Evolutionary conservation across 64 coral and sea anemone species (phyloP).

Genomic region (Stichodactyla helianthus): DNA sequence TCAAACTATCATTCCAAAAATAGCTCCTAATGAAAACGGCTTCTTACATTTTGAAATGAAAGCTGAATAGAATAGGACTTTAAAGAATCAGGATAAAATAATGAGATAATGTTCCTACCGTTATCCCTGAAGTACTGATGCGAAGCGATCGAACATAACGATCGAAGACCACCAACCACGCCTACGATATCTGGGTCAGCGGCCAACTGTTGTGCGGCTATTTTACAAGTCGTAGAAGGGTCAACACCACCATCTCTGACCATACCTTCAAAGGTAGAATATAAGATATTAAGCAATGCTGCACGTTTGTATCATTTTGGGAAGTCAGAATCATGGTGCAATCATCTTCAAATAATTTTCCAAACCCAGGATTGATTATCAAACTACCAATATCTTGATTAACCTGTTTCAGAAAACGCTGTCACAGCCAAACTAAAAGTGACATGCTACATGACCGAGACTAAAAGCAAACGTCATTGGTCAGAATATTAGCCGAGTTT

Average conservation of each 20-base stretch:
- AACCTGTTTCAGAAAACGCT: no score
- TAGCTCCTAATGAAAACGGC: not conserved
- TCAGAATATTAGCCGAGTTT: no score
- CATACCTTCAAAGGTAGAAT: conserved; percentile 44
- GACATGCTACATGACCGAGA: no score
- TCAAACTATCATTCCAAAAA: not conserved
- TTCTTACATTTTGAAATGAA: no score
- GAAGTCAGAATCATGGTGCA: no score
- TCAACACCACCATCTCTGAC: conserved; percentile 86
- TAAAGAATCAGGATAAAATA: not conserved
- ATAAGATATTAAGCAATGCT: not conserved
- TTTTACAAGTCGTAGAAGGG: conserved; percentile 63
- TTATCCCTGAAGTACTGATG: conserved; percentile 98
- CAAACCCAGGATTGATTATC: no score
- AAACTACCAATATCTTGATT: no score
- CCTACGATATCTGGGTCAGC: conserved; percentile 86
- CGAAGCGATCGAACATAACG: conserved; percentile 86
- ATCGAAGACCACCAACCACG: conserved; percentile 86
- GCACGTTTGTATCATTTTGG: not conserved
- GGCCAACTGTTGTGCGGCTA: conserved; percentile 80
- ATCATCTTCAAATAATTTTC: no score
- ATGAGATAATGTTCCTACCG: conserved; percentile 33
- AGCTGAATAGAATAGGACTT: no score
- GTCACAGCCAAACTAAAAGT: no score
- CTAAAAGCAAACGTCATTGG: no score